A percentile compares a stretch with the other conserved stretches of the same genome.
These are phyloP conservation scores for Ramphastos sulfuratus DNA, from an alignment of 2,113 vertebrate species.

Conservation along the genomic window DNA sequence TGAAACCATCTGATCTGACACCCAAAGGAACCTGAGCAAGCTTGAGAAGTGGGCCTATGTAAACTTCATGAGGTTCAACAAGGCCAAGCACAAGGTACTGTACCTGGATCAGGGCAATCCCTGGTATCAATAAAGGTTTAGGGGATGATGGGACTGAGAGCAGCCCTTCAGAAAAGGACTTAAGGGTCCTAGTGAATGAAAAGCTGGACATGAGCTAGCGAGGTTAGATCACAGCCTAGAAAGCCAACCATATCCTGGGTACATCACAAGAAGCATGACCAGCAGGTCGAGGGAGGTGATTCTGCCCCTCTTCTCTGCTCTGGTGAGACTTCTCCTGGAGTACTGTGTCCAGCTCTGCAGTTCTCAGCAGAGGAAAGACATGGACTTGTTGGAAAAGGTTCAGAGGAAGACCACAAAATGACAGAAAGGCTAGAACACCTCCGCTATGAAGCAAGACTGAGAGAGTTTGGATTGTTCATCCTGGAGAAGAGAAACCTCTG, in stretches of 20 bases:
- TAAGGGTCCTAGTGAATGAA: neutral
- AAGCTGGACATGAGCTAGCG: neutral
- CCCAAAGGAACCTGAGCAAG: neutral
- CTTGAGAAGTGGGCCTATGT: neutral
- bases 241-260: neutral
- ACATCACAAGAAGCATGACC: neutral
- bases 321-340: neutral
- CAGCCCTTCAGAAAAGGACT: neutral
- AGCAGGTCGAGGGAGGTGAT: neutral
- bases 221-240: neutral
- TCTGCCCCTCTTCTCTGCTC: neutral
- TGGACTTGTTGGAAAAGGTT: neutral
- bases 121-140: neutral
- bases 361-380: neutral
- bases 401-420: neutral
- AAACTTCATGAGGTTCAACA: neutral
- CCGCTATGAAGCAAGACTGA: neutral
- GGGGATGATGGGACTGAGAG: neutral
- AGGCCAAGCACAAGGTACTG: neutral
- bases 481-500: neutral
- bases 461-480: neutral
- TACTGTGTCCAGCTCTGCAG: neutral
- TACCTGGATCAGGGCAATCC: neutral
- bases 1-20: neutral
- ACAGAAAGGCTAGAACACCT: neutral